These are phyloP conservation scores for Moxostoma hubbsi DNA, from an alignment of 2,797 vertebrate species.

Conservation along the genomic window DNA sequence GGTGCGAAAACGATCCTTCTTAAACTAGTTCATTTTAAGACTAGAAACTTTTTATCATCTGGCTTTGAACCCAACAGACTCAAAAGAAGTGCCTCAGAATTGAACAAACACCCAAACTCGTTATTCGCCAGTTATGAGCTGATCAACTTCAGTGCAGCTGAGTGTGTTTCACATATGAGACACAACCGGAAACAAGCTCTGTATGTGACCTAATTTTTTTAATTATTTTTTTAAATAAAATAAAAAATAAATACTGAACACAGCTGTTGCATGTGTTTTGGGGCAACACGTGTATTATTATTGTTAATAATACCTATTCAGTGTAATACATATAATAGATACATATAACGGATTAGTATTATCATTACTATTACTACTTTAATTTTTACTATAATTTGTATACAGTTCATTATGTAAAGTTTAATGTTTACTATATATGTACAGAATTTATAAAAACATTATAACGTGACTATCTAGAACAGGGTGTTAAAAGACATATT, in stretches of 20 bases:
- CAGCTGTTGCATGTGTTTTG: neutral
- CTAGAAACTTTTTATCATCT: neutral
- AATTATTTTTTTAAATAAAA: too few relatives aligned
- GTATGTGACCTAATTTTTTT: too few relatives aligned
- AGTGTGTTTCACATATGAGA: conserved; percentile 8
- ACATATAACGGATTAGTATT: too few relatives aligned
- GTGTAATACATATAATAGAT: neutral
- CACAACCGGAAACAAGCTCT: conserved; percentile 32
- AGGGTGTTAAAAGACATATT: too few relatives aligned
- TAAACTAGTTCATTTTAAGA: conserved; percentile 52
- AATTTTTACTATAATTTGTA: too few relatives aligned
- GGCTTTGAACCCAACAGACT: neutral
- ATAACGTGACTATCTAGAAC: too few relatives aligned
- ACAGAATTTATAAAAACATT: too few relatives aligned
- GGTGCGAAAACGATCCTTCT: conserved; percentile 61
- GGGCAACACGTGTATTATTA: neutral
- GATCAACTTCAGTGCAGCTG: neutral
- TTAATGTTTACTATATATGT: too few relatives aligned
- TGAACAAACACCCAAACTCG: conserved; percentile 3
- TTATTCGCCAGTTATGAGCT: neutral
- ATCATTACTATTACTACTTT: too few relatives aligned
- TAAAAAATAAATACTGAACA: neutral
- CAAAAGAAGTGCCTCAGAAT: neutral
- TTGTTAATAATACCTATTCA: neutral
- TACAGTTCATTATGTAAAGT: too few relatives aligned